Base-by-base conservation (phyloP, 2,888 invertebrate genomes). In the Phymatocera aterrima region DNA sequence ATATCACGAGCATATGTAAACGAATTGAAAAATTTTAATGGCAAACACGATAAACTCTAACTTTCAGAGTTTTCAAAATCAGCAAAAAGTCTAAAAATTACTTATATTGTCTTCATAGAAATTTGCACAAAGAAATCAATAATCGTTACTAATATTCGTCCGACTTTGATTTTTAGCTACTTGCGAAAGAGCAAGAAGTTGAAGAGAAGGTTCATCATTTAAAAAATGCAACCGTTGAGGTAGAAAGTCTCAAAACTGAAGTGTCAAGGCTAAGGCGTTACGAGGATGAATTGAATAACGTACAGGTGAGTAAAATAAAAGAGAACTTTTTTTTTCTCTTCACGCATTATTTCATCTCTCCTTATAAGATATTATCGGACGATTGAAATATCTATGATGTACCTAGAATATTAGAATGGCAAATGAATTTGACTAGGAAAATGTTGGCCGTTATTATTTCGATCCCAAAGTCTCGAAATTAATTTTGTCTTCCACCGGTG, bases 211-310 rank as follows among this genome's bases (percentile, higher is more conserved):
- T 92, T 60, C 91, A 92, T 79, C 90, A 92, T 48, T 89, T 94
- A 79, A 94, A 94, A 86, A 93, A 94, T 82, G 92, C 92, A 79
- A 91, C 91, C 77, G 88, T 91, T 65, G 93, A 94, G 87, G 91
- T 94, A 57, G 94, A 94, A 81, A 93, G 92, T 83, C 86, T 94
- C 78, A 92, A 93, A 82, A 90, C 91, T 65, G 94, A 95, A 90
- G 91, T 95, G 40, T 92, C 92, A 78, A 91, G 94, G 79, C 88
- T 95, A 37, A 92, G 94, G 82, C 91, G 93, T 78, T 93, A 94
- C 78, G 94, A 95, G 87, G 93, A 95, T 80, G 93, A 94, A 84
- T 90, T 94, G 15, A 94, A 94, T 83, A 94, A 94, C 90, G 91
- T 94, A 80, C 94, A 94, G 92, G 95, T 95, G 89, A 88, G 88